Base-by-base conservation (phyloP, 2,113 vertebrate species). In the Meleagris gallopavo region DNA sequence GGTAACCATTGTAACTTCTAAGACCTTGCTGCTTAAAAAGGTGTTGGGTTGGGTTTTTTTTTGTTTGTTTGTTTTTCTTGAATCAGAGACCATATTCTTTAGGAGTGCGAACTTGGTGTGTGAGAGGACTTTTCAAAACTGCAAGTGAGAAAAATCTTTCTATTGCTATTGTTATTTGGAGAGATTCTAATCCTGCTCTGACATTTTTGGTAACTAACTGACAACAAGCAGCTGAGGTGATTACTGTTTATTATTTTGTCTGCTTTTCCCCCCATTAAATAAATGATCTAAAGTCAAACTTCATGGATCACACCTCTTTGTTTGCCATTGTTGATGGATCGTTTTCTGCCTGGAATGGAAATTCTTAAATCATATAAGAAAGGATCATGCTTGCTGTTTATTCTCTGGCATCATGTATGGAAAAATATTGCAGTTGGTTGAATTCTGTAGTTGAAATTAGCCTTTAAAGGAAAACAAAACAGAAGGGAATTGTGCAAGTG, bases 331-430 rank as follows among this genome's bases (percentile, higher is more conserved):
- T 87, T 97, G 96, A 96, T 86, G 67, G 96, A 97, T 96, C 13
- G 2, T 95, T 97, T 98, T 97, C 97, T 97, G 95, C 96, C 96
- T 94, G 94, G 96, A 97, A 96, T 98, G 97, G 98, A 98, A 98
- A 98, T 95, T 92, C 97, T 98, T 98, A 97, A 97, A 97, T 98
- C 95, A 96, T 97, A 94, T 97, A 97, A 98, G 97, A 97, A 98
- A 97, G 95, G 82, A 97, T 97, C 97, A 80, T 84, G 34, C 94
- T 97, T 93, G 91, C 95, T 34, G 54, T 94, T 97, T 94, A 88
- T 96, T 96, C 96, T 92, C 95, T 98, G 98, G 97, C 98, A 97
- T 97, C 97, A 96, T 97, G 96, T 97, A 97, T 97, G 98, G 98
- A 98, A 98, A 98, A 98, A 98, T 96, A 97, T 86, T 97, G 96